Evolutionary conservation across 2,888 invertebrate species (phyloP), one percentile per base, ranked within the genome.

Genomic region (Neoaliturus tenellus): DNA sequence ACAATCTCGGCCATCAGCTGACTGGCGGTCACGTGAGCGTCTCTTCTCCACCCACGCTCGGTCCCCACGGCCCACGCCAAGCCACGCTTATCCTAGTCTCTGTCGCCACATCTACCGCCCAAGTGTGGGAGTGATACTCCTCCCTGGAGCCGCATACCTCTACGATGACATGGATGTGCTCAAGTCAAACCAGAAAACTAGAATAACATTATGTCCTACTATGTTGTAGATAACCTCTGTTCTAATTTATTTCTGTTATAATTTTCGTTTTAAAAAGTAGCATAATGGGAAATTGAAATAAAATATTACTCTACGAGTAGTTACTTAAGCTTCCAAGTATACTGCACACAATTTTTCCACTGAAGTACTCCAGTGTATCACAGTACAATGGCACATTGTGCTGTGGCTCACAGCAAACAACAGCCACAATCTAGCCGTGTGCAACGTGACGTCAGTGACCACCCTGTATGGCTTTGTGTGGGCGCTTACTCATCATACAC

Each of bases 341-440:
- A n/a, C n/a, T n/a, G n/a, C n/a, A n/a, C n/a, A n/a, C n/a, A n/a
- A n/a, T n/a, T n/a, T n/a, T n/a, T n/a, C n/a, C n/a, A n/a, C n/a
- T n/a, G n/a, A n/a, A n/a, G n/a, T n/a, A n/a, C 23, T 23, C 55
- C 55, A 6, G 25, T 20, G 14, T 14, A 55, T 25, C 20, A 55
- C 55, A 55, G 55, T 55, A 23, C 23, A 55, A 41, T 6, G 6
- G 41, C 14, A 41, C 14, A 14, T 14, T 41, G 41, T n/a, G n/a
- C n/a, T n/a, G n/a, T n/a, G 44, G 44, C 55, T 25, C 25, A 23
- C 23, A 12, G 3, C 55, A 55, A 55, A 55, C 55, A 55, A 51
- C 55, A 55, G 55, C 55, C 55, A 12, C 55, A 55, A 55, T 55
- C 55, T 55, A 55, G 23, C 55, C 55, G 23, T 55, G 14, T 55